These are phyloP conservation scores for Tachina grossa DNA, from an alignment of 2,888 invertebrate species.

Conservation along the genomic window DNA sequence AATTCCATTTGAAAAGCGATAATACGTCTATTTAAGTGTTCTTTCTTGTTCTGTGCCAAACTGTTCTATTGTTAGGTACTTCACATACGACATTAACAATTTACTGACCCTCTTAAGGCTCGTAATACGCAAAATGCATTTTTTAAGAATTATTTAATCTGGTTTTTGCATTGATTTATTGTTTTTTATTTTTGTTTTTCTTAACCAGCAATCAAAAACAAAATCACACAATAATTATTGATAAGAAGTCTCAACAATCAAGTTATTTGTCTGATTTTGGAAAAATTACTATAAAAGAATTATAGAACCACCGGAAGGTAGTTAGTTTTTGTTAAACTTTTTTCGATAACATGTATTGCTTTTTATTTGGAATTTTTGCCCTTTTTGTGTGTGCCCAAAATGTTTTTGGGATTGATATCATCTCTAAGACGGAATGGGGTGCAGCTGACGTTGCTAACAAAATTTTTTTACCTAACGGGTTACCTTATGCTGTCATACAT, in stretches of 20 bases:
- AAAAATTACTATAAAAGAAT: slow-evolving; percentile 38
- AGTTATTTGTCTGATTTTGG: slow-evolving; percentile 3
- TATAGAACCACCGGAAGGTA: background rate
- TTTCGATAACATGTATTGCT: slow-evolving; percentile 42
- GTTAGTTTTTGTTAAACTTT: slow-evolving; percentile 32
- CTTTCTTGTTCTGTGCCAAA: background rate
- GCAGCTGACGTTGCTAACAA: slow-evolving; percentile 74
- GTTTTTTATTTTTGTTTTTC: slow-evolving; percentile 1
- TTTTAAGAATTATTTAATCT: slow-evolving; percentile 23
- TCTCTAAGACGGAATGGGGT: slow-evolving; percentile 74
- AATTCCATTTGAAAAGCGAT: background rate
- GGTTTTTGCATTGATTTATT: slow-evolving; percentile 16
- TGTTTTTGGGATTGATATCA: slow-evolving; percentile 69
- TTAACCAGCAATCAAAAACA: slow-evolving; percentile 10
- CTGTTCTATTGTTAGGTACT: slow-evolving; percentile 30
- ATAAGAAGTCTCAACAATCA: slow-evolving; percentile 23
- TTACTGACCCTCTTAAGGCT: slow-evolving; percentile 38
- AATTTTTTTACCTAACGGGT: slow-evolving; percentile 63
- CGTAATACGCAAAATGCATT: slow-evolving; percentile 6
- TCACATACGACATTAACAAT: slow-evolving; percentile 45
- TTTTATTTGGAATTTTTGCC: slow-evolving; percentile 48
- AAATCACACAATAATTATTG: slow-evolving; percentile 34
- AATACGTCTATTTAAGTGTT: background rate
- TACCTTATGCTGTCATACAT: slow-evolving; percentile 84
- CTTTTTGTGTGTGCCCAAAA: slow-evolving; percentile 55